These are phyloP conservation scores for Saguinus imperator DNA, from an alignment of 2,113 vertebrate genomes.

Conservation along the genomic window DNA sequence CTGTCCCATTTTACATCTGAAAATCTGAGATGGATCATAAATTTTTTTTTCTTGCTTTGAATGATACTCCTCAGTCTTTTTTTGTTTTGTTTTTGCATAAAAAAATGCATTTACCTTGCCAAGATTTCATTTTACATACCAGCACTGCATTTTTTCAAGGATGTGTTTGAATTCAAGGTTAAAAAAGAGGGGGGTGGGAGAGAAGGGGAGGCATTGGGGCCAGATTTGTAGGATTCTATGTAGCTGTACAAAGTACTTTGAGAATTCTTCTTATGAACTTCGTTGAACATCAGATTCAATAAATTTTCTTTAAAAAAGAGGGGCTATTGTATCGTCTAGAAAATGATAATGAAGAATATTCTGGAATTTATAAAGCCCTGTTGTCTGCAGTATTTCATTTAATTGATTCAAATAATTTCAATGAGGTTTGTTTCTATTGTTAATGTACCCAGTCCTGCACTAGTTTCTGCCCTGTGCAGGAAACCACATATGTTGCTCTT, in stretches of 20 bases:
- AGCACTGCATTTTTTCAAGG: conserved; percentile 79
- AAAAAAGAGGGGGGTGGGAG: conserved; percentile 50
- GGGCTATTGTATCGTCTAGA: not conserved
- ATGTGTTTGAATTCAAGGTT: conserved; percentile 78
- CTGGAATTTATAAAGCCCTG: not conserved
- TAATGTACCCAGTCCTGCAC: not conserved
- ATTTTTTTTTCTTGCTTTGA: conserved; percentile 83
- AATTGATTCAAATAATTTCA: not conserved
- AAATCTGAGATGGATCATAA: conserved; percentile 83
- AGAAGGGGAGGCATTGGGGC: not conserved
- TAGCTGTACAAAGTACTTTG: not conserved
- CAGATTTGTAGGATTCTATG: not conserved
- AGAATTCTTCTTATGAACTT: not conserved
- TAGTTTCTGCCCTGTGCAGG: not conserved
- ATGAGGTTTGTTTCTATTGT: not conserved
- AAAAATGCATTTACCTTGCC: conserved; percentile 83
- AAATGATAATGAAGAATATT: not conserved
- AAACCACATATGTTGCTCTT: not conserved
- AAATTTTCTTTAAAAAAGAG: conserved; percentile 51
- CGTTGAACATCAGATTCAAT: conserved; percentile 24
- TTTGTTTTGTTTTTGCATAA: conserved; percentile 78
- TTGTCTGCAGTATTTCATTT: not conserved
- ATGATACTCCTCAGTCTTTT: conserved; percentile 80
- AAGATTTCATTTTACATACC: conserved; percentile 81
- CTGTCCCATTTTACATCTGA: conserved; percentile 79